These are phyloP conservation scores for Cynodonichthys magdalenae DNA, from an alignment of 2,797 vertebrate species.

Conservation along the genomic window DNA sequence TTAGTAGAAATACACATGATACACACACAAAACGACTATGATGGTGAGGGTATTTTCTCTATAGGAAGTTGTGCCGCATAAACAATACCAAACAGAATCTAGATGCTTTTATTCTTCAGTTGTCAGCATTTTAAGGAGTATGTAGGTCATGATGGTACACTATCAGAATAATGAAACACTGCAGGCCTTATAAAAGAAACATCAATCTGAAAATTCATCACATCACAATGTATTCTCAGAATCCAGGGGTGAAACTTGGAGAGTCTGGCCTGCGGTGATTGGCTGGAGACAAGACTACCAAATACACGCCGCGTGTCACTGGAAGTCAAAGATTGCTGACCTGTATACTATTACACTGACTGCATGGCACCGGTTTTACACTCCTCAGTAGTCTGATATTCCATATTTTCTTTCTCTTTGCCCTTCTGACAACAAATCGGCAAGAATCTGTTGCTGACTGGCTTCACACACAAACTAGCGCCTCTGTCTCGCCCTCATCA, in stretches of 20 bases:
- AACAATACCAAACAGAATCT: conserved; percentile 55
- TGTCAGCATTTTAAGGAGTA: conserved; percentile 78
- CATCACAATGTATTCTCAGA: conserved; percentile 41
- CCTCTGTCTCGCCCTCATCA: conserved; percentile 39
- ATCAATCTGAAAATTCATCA: conserved; percentile 72
- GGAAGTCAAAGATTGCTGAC: conserved; percentile 69
- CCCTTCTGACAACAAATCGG: conserved; percentile 54
- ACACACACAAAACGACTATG: conserved; percentile 12
- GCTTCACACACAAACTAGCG: conserved; percentile 29
- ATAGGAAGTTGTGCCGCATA: conserved; percentile 35
- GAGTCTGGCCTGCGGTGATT: conserved; percentile 37
- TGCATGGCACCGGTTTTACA: conserved; percentile 47
- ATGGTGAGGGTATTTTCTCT: conserved; percentile 45
- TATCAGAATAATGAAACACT: conserved; percentile 78
- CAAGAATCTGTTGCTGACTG: conserved; percentile 34
- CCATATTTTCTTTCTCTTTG: conserved; percentile 46
- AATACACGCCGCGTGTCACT: conserved; percentile 43
- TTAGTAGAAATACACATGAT: conserved; percentile 11
- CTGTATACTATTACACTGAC: conserved; percentile 57
- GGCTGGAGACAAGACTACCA: conserved; percentile 34
- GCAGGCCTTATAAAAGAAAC: conserved; percentile 78
- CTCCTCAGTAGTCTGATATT: conserved; percentile 56
- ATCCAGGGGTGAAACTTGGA: conserved; percentile 50
- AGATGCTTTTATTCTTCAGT: conserved; percentile 64
- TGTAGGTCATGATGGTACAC: conserved; percentile 80